Percentiles rank a stretch among this genome's conserved stretches.
phyloP scores from a whole-genome alignment of 2,888 invertebrate genomes.

The Chymomyza caudatula region DNA sequence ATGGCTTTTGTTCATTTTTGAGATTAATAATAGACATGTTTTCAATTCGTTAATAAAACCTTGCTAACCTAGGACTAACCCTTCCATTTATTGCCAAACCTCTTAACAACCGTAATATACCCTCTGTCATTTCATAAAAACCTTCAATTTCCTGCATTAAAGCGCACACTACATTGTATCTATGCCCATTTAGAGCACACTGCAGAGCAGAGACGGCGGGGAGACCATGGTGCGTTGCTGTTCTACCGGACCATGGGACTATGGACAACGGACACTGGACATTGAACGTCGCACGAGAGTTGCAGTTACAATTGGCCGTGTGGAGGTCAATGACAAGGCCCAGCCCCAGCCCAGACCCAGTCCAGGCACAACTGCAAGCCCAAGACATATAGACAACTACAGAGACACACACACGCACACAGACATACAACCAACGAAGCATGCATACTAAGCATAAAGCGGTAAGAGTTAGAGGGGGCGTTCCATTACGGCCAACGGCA shows the following conservation, averaged over 20 bases:
- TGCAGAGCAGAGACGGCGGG: not conserved
- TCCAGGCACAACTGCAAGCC: constrained; percentile 17
- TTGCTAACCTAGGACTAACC: not conserved
- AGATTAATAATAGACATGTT: constrained; percentile 17
- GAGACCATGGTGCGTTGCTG: not conserved
- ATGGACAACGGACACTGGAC: constrained; percentile 5
- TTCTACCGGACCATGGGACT: not conserved
- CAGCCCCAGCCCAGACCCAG: constrained; percentile 14
- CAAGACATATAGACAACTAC: constrained; percentile 26
- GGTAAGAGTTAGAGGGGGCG: not conserved
- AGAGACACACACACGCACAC: constrained; percentile 14
- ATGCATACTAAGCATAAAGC: constrained; percentile 45
- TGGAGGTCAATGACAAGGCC: constrained; percentile 64
- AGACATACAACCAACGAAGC: constrained; percentile 49
- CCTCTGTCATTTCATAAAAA: not conserved
- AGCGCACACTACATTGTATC: constrained; percentile 62
- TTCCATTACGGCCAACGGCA: not conserved
- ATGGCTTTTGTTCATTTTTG: too few relatives aligned
- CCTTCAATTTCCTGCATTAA: constrained; percentile 35
- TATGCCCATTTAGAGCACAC: constrained; percentile 31
- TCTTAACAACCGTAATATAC: not conserved
- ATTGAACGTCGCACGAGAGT: constrained; percentile 38
- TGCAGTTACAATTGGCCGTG: constrained; percentile 60
- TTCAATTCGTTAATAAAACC: too few relatives aligned
- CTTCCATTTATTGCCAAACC: not conserved